Evolutionary conservation across 2,113 vertebrate species (phyloP), one percentile per base, ranked within the genome.

Genomic region (Protobothrops mucrosquamatus): DNA sequence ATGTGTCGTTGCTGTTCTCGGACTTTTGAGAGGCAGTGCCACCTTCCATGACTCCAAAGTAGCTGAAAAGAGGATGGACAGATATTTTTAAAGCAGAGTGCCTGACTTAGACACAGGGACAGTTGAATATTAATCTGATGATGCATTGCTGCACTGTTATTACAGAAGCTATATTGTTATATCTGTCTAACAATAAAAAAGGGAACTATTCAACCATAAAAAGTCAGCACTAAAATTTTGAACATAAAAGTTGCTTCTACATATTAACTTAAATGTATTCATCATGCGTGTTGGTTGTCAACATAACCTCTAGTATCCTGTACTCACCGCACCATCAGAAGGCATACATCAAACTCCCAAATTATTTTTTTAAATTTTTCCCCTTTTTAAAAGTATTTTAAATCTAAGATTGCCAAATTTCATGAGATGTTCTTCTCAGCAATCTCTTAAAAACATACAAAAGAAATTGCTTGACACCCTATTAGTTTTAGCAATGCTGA

Each of bases 11-110:
- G 93, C n/a, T 95, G 1, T 92, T 61, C 9, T 52, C 74, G 2
- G 92, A 81, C 43, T 54, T 85, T 88, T 86, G 94, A 85, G 59
- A 94, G n/a, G 86, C 74, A 0, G 0, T 9, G 26, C 48, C 39
- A 89, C 88, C 93, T 26, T 96, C 96, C 94, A 95, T 95, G 74
- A 74, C 69, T 59, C n/a, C 61, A 3, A 57, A 88, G 55, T 1
- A 90, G 91, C 95, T 96, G 5, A 2, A 90, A 29, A 91, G 18
- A 10, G 89, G 34, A 94, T 55, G 61, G 29, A 74, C 85, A 87
- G 22, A 55, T 23, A 87, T 6, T 51, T 1, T 87, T 86, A 51
- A 81, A 59, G 12, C 54, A 57, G 48, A 26, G 6, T 11, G 10
- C 15, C 29, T 24, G 23, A 55, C 12, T 91, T 34, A 56, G 23